Percentiles rank a stretch among this genome's conserved stretches.
phyloP scores from a whole-genome alignment of 2,797 vertebrate genomes.

The Hapalemur alaotrensis region DNA sequence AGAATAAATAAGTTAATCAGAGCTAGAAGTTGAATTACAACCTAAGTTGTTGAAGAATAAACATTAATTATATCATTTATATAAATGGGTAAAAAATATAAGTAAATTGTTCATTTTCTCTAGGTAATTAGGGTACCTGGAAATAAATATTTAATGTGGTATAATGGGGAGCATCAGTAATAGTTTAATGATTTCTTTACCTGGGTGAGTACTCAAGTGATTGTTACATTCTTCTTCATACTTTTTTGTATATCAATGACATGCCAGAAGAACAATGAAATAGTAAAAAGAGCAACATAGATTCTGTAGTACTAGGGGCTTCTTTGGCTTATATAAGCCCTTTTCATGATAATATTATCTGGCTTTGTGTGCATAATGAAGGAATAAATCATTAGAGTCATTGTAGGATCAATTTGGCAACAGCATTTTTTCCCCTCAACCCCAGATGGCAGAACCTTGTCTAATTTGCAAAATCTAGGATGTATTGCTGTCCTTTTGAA shows the following conservation, averaged over 20 bases:
- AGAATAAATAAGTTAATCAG: not conserved
- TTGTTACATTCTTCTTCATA: not conserved
- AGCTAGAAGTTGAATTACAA: not conserved
- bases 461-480: slow-evolving; percentile 43
- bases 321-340: not conserved
- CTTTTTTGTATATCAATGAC: not conserved
- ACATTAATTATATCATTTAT: not conserved
- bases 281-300: not conserved
- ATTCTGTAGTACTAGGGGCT: not conserved
- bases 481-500: slow-evolving; percentile 44
- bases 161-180: not conserved
- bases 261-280: not conserved
- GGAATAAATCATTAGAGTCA: slow-evolving; percentile 17
- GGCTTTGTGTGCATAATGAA: not conserved
- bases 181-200: not conserved
- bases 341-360: not conserved
- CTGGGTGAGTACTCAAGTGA: not conserved
- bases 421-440: not conserved
- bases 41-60: not conserved
- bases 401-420: not conserved
- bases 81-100: not conserved
- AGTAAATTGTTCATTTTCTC: not conserved
- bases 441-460: slow-evolving; percentile 5
- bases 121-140: not conserved
- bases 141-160: not conserved